phyloP scores from a whole-genome alignment of 1,140 invertebrate species.

The Spodoptera litura region DNA sequence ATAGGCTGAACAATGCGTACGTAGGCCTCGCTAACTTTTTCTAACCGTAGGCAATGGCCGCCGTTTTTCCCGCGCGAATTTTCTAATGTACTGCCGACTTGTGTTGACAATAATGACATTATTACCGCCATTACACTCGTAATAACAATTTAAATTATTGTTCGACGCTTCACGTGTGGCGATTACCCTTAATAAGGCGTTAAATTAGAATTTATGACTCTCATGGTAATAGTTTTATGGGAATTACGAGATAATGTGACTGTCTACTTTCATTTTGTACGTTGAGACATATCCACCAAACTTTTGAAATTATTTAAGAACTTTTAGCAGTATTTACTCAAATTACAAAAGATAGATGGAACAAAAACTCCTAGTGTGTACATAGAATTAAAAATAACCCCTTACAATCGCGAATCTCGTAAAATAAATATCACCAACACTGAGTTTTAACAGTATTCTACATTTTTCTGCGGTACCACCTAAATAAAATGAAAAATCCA shows the following conservation, averaged over 20 bases:
- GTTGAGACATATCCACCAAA: not conserved
- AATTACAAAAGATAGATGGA: no score
- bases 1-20: constrained; percentile 42
- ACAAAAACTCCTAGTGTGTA: no score
- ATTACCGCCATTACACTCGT: constrained; percentile 15
- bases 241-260: not conserved
- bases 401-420: not conserved
- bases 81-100: constrained; percentile 28
- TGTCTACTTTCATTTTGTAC: not conserved
- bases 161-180: constrained; percentile 4
- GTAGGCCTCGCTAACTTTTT: constrained; percentile 40
- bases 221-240: not conserved
- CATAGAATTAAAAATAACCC: no score
- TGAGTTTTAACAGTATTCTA: no score
- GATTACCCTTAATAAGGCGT: constrained; percentile 41
- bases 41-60: constrained; percentile 28
- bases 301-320: no score
- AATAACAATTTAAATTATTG: constrained; percentile 33
- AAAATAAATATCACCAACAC: not conserved
- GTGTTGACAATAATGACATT: constrained; percentile 39
- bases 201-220: constrained; percentile 21
- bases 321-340: no score
- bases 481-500: constrained; percentile 4
- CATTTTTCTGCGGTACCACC: not conserved
- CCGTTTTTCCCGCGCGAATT: constrained; percentile 34